These are phyloP conservation scores for Hemibagrus guttatus DNA, from an alignment of 2,797 vertebrate species.

Conservation along the genomic window DNA sequence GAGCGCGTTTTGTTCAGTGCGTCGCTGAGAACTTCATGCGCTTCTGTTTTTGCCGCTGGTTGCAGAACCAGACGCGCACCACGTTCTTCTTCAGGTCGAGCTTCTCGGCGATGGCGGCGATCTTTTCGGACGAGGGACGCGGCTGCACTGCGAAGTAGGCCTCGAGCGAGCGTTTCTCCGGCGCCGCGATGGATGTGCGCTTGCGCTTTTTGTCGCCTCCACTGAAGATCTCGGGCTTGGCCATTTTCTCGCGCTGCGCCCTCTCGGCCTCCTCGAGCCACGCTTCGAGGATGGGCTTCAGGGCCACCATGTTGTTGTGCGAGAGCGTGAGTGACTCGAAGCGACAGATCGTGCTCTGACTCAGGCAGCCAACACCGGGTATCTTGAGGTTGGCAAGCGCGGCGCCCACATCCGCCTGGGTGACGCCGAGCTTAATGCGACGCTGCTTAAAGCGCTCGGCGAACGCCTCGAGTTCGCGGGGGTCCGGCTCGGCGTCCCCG, in stretches of 20 bases:
- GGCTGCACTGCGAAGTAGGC: slow-evolving; percentile 91
- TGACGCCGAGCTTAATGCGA: slow-evolving; percentile 90
- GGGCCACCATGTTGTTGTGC: slow-evolving; percentile 94
- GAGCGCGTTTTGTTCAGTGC: slow-evolving; percentile 70
- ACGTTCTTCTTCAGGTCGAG: slow-evolving; percentile 95
- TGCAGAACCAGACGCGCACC: slow-evolving; percentile 93
- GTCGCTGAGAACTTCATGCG: slow-evolving; percentile 93
- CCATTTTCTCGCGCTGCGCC: slow-evolving; percentile 88
- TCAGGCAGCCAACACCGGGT: slow-evolving; percentile 88
- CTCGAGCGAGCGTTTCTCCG: slow-evolving; percentile 89
- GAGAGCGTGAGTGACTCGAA: slow-evolving; percentile 93
- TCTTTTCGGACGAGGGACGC: slow-evolving; percentile 90
- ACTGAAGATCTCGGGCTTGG: slow-evolving; percentile 89
- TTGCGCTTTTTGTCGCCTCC: slow-evolving; percentile 89
- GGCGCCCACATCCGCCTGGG: slow-evolving; percentile 88
- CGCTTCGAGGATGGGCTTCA: slow-evolving; percentile 90
- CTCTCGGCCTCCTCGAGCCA: slow-evolving; percentile 92
- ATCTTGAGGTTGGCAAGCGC: slow-evolving; percentile 92
- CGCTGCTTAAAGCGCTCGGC: slow-evolving; percentile 91
- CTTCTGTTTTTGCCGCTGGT: slow-evolving; percentile 95
- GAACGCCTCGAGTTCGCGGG: slow-evolving; percentile 89
- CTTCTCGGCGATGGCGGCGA: slow-evolving; percentile 91
- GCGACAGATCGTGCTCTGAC: slow-evolving; percentile 93
- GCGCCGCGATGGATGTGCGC: slow-evolving; percentile 89
- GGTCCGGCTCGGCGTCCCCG: slow-evolving; percentile 83